Conservation (phyloP, 2,888 invertebrate species). For the Electrophaes corylata region DNA sequence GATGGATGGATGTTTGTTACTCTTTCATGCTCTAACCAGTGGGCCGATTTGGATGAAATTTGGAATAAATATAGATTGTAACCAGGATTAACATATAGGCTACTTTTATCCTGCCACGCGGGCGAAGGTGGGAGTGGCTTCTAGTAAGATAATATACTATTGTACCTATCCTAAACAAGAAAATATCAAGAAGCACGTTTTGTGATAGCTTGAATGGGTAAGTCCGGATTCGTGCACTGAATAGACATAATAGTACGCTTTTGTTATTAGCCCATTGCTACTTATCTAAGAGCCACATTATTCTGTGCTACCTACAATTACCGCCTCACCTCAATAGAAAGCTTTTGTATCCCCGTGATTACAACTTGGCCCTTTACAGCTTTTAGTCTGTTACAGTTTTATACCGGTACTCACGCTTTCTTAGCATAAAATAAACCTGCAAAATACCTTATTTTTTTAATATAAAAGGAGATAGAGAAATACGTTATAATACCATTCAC, state of each 20-base stretch:
- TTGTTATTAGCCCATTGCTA: conserved; percentile 36
- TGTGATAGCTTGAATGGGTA: background rate
- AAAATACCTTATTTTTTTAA: background rate
- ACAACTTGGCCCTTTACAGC: conserved; percentile 29
- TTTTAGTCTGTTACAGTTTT: conserved; percentile 16
- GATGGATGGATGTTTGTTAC: too few relatives aligned
- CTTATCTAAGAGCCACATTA: conserved; percentile 38
- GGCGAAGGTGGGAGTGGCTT: too few relatives aligned
- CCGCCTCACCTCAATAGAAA: conserved; percentile 48
- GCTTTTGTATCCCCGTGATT: conserved; percentile 43
- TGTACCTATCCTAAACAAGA: background rate
- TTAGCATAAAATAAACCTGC: background rate
- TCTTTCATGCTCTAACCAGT: too few relatives aligned
- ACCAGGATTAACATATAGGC: too few relatives aligned
- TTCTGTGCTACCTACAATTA: conserved; percentile 48
- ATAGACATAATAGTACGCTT: conserved; percentile 14
- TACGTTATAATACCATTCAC: too few relatives aligned
- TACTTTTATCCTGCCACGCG: too few relatives aligned
- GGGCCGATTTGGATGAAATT: too few relatives aligned
- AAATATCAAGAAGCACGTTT: background rate
- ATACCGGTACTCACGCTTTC: conserved; percentile 3
- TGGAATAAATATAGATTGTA: too few relatives aligned
- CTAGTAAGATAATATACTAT: too few relatives aligned
- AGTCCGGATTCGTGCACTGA: conserved; percentile 17
- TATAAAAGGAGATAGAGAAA: background rate